phyloP scores from a whole-genome alignment of 1,140 invertebrate genomes.

The Ectropis grisescens region DNA sequence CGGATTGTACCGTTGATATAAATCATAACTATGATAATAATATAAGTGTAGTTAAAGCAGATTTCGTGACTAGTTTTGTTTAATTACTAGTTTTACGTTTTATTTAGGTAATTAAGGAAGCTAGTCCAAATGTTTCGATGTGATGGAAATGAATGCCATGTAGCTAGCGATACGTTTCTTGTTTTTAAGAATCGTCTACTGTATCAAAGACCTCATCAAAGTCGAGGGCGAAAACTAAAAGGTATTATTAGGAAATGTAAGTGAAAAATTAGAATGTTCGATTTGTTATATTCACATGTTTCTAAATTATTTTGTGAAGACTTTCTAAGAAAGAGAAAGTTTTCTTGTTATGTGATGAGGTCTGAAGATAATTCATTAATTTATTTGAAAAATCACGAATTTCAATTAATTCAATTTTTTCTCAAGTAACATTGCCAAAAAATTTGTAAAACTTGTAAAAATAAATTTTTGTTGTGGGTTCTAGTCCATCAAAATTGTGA shows the following conservation, averaged over 20 bases:
- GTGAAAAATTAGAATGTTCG: too few species aligned
- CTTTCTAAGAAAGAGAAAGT: too few species aligned
- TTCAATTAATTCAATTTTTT: too few species aligned
- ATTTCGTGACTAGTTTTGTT: conserved; percentile 62
- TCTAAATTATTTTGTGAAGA: too few species aligned
- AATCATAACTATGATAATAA: conserved; percentile 29
- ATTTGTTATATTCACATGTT: too few species aligned
- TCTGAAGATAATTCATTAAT: too few species aligned
- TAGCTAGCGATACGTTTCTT: conserved; percentile 43
- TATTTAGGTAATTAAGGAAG: conserved; percentile 65
- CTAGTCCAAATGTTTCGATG: conserved; percentile 66
- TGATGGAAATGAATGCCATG: conserved; percentile 60
- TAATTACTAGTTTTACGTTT: conserved; percentile 56
- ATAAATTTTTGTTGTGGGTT: conserved; percentile 50
- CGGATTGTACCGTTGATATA: conserved; percentile 34
- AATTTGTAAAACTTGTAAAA: conserved; percentile 25
- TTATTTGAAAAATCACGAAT: too few species aligned
- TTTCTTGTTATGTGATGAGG: too few species aligned
- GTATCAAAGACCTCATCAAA: not conserved
- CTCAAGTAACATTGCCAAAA: conserved; percentile 39
- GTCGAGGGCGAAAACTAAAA: too few species aligned
- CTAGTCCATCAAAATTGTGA: conserved; percentile 63
- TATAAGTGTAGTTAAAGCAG: conserved; percentile 32
- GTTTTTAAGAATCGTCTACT: conserved; percentile 13
- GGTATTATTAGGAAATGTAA: too few species aligned